phyloP scores from a whole-genome alignment of 2,113 vertebrate genomes.

The Tychaedon coryphoeus region DNA sequence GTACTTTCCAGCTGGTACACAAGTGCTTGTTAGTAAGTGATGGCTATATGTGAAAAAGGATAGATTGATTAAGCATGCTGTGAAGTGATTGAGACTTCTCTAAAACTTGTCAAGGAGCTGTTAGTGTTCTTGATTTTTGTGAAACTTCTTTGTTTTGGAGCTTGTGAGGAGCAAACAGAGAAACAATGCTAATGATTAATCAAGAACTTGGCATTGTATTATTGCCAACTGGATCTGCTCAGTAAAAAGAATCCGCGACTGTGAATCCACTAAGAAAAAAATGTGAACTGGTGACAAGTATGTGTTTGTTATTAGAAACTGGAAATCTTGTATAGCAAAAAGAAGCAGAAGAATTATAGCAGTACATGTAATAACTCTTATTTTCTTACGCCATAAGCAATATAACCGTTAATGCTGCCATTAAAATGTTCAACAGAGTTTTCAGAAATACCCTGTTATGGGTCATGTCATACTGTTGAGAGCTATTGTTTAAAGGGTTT shows the following conservation, averaged over 20 bases:
- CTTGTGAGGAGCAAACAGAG: background rate
- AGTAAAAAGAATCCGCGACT: background rate
- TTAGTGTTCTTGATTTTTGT: background rate
- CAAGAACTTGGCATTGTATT: background rate
- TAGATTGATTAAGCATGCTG: background rate
- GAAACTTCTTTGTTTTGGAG: background rate
- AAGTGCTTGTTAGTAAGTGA: background rate
- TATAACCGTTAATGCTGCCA: background rate
- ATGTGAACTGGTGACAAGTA: background rate
- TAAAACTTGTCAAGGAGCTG: background rate
- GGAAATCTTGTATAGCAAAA: background rate
- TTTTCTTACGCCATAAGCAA: background rate
- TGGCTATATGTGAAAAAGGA: background rate
- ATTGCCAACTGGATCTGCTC: background rate
- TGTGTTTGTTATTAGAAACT: background rate
- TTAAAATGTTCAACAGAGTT: background rate
- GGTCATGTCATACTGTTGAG: background rate
- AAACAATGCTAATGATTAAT: background rate
- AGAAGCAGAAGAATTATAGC: background rate
- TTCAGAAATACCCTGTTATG: background rate
- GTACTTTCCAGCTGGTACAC: background rate
- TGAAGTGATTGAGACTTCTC: background rate
- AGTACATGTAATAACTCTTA: background rate
- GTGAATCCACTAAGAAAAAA: background rate
- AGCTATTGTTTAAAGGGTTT: background rate